These are phyloP conservation scores for Drosophila acutilabella DNA, from an alignment of 2,888 invertebrate species.

Conservation along the genomic window DNA sequence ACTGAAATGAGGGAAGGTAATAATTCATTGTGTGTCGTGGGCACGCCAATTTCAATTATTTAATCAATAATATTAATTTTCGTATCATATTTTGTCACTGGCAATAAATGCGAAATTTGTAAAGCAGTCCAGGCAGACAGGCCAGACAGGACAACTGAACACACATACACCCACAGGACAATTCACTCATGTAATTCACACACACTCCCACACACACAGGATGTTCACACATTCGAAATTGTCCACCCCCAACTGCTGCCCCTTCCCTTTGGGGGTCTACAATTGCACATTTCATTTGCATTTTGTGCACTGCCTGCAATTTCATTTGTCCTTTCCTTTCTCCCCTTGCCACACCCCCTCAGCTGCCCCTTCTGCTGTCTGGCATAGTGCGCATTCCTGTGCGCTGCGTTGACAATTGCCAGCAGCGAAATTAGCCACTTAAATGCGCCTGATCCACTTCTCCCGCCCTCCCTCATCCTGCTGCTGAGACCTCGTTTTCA, in stretches of 20 bases:
- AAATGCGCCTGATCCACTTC: constrained; percentile 56
- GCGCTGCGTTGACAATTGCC: constrained; percentile 62
- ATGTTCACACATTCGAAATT: constrained; percentile 76
- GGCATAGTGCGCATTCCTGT: constrained; percentile 59
- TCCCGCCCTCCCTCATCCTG: not conserved
- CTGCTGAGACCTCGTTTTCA: constrained; percentile 51
- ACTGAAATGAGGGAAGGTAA: constrained; percentile 33
- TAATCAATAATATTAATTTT: constrained; percentile 86
- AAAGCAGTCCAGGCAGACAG: constrained; percentile 54
- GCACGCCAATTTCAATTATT: constrained; percentile 85
- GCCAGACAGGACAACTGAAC: constrained; percentile 40
- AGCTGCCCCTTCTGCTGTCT: not conserved
- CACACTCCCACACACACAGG: constrained; percentile 38
- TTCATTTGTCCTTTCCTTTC: constrained; percentile 65
- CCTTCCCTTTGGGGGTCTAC: constrained; percentile 6
- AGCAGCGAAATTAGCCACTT: constrained; percentile 79
- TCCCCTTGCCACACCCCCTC: not conserved
- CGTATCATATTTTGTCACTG: constrained; percentile 85
- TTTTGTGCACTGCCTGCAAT: constrained; percentile 79
- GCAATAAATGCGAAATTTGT: constrained; percentile 84
- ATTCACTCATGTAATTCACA: constrained; percentile 69
- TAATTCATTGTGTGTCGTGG: constrained; percentile 74
- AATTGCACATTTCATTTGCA: constrained; percentile 78
- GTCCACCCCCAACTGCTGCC: constrained; percentile 41
- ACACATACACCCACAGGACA: constrained; percentile 48